Evolutionary conservation across 1,140 invertebrate species (phyloP).

Genomic region (Saccostrea glomerata): DNA sequence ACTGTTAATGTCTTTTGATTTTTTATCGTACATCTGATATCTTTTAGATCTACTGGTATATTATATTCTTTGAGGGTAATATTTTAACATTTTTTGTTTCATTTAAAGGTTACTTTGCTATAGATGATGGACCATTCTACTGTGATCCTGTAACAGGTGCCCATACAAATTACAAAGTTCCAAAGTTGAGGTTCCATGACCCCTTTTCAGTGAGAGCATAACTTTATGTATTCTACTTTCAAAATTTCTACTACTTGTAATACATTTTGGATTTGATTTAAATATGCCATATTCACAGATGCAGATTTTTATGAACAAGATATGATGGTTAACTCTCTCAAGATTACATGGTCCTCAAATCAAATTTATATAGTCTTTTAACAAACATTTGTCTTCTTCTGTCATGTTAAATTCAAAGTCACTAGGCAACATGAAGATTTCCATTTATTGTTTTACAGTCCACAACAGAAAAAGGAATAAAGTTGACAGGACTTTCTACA

Average conservation of each 20-base stretch:
- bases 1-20: not conserved
- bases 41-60: not conserved
- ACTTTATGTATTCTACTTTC: not conserved
- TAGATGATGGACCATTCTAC: not conserved
- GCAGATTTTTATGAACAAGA: too few species aligned
- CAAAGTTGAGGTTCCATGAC: not conserved
- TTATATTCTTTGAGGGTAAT: not conserved
- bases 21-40: not conserved
- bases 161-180: not conserved
- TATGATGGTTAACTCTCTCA: too few species aligned
- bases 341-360: too few species aligned
- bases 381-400: too few species aligned
- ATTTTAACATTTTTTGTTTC: not conserved
- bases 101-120: not conserved
- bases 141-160: not conserved
- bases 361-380: too few species aligned
- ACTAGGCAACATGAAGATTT: too few species aligned
- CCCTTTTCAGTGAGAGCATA: too few species aligned
- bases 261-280: conserved; percentile 8
- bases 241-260: conserved; percentile 3
- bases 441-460: too few species aligned
- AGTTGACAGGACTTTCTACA: too few species aligned
- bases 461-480: too few species aligned
- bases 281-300: not conserved
- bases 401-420: too few species aligned